Base-by-base conservation (phyloP, 2,888 invertebrate species). In the Hecatera dysodea region DNA sequence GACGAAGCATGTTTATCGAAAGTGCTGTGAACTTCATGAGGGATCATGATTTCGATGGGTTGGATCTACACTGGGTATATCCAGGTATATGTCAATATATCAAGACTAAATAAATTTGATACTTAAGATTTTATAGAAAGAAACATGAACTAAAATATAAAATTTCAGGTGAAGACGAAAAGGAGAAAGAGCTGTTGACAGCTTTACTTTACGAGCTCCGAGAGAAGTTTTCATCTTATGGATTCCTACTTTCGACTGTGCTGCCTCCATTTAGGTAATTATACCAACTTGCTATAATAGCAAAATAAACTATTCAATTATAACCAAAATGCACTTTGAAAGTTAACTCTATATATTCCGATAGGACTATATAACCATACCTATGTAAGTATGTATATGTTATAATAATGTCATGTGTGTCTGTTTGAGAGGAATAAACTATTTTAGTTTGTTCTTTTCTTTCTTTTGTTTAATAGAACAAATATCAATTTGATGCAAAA, bases 41-140 rank as follows among this genome's bases (percentile, higher is more conserved):
- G 69, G 96, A 97, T 70, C 96, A 98, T 82, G 96, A 97, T 69
- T 98, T 98, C 86, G 98, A 98, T 89, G 98, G 98, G 0, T 92
- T 98, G 17, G 98, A 98, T 87, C 94, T 98, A 7, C 97, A 98
- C 85, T 98, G 98, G 97, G 97, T 97, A 78, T 98, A 97, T 89
- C 97, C 98, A 82, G 97, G 96, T 96, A 90, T 7, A 90, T 7
- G 61, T 33, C n/a, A 2, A 7, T 27, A 8, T 7, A 42, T 15
- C 12, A 1, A 44, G 1, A 4, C 4, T 5, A 19, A 44, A 17
- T 44, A 44, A 44, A 19, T 44, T 19, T 27, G 24, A 12, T 6
- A 5, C 6, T 8, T 33, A 1, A 17, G 42, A 39, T 33, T 33
- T 33, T 2, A 17, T 9, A 46, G 33, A 15, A n/a, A 19, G 33